Base-by-base conservation (phyloP, 2,113 vertebrate species). In the Conger conger region DNA sequence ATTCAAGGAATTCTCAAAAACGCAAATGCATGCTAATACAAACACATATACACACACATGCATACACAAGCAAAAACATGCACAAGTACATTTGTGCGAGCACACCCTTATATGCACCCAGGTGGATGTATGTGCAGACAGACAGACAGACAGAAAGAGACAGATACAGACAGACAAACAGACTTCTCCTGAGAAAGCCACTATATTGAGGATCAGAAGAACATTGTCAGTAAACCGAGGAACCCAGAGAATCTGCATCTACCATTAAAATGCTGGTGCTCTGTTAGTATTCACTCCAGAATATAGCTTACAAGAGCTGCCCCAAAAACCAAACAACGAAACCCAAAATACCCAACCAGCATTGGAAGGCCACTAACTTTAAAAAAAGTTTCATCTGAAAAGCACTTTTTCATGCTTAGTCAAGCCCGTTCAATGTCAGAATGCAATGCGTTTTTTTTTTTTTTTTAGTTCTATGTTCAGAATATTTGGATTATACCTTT, bases 41-140 rank as follows among this genome's bases (percentile, higher is more conserved):
- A 8, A 63, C 60, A 4, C 60, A 63, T 17, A 63, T 18, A 63
- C 60, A 63, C 11, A 13, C 45, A 50, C 7, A 50, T 50, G 45
- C 45, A 50, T 13, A 50, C 45, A 50, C 6, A 7, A 81, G 45
- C 45, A 50, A 50, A 50, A 50, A 13, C 45, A 50, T 50, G 45
- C 45, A 50, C 6, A 0, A 9, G 0, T 7, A 63, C 18, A 63
- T 63, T 80, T 63, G 57, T 76, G 81, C 82, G 79, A 54, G 63
- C 80, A 79, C 78, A 83, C 86, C 60, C 82, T 54, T 42, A 15
- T 37, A 83, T 30, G 57, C 78, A 60, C 83, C 36, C 79, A 76
- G 81, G 50, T 50, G 82, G 81, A 82, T 79, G 54, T 54, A 50
- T 57, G 82, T 23, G 33, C 35, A 36, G 4, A 63, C n/a, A 35